Percentiles rank a stretch among this genome's conserved stretches.
phyloP scores from a whole-genome alignment of 2,888 invertebrate species.

The Leptinotarsa tumamoca region DNA sequence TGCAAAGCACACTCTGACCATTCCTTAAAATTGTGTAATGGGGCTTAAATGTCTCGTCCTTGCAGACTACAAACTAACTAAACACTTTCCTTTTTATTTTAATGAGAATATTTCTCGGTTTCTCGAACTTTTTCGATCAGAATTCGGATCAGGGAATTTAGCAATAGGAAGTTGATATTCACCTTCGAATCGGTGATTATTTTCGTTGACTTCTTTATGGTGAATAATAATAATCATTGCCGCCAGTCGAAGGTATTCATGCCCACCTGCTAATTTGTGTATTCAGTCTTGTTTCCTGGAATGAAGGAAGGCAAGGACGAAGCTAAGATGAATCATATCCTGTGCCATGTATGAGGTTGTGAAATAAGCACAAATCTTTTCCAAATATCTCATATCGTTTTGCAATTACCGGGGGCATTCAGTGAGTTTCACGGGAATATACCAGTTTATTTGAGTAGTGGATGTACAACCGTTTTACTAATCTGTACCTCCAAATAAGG shows the following conservation, averaged over 20 bases:
- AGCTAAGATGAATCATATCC: background rate
- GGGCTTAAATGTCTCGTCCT: slow-evolving; percentile 35
- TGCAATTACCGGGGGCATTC: too few species aligned
- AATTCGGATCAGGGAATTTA: slow-evolving; percentile 1
- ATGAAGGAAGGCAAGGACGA: background rate
- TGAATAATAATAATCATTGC: background rate
- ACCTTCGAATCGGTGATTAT: slow-evolving; percentile 1
- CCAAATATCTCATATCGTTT: too few species aligned
- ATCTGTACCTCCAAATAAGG: too few species aligned
- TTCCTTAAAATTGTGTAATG: slow-evolving; percentile 19
- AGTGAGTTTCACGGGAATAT: too few species aligned
- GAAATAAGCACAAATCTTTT: background rate
- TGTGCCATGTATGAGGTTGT: background rate
- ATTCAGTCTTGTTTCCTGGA: background rate
- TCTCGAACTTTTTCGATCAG: slow-evolving; percentile 4
- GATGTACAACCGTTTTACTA: too few species aligned
- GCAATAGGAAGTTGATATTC: slow-evolving; percentile 1
- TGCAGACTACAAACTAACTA: slow-evolving; percentile 32
- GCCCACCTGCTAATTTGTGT: background rate
- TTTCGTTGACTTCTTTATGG: background rate
- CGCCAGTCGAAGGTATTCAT: background rate
- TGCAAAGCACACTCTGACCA: slow-evolving; percentile 13
- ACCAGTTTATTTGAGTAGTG: too few species aligned
- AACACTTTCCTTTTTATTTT: slow-evolving; percentile 42
- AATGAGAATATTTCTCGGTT: slow-evolving; percentile 17